These are phyloP conservation scores for Drosophila nr. perissopoda DNA, from an alignment of 2,888 invertebrate genomes.

Conservation along the genomic window DNA sequence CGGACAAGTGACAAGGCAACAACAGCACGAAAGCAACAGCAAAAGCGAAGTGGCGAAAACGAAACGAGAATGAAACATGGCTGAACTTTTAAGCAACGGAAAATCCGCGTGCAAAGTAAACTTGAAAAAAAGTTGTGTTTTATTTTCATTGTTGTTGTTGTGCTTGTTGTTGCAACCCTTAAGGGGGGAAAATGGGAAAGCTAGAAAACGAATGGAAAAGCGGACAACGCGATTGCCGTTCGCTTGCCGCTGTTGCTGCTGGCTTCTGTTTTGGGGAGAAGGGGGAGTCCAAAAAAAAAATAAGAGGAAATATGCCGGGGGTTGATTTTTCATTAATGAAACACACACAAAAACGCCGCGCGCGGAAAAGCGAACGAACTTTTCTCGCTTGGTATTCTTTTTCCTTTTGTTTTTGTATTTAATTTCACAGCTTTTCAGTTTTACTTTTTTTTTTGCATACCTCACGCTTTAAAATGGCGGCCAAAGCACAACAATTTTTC, in stretches of 20 bases:
- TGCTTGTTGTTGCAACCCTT: constrained; percentile 59
- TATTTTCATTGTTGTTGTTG: constrained; percentile 26
- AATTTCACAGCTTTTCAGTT: constrained; percentile 13
- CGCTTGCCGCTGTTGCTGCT: constrained; percentile 49
- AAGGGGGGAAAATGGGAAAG: constrained; percentile 51
- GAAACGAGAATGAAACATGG: constrained; percentile 48
- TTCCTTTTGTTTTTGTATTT: constrained; percentile 17
- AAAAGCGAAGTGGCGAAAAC: constrained; percentile 29
- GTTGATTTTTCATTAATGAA: constrained; percentile 78
- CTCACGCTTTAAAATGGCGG: constrained; percentile 68
- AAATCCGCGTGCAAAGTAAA: constrained; percentile 68
- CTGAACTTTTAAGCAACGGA: constrained; percentile 31
- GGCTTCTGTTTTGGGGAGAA: constrained; percentile 71
- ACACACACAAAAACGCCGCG: constrained; percentile 33
- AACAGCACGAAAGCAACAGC: constrained; percentile 23
- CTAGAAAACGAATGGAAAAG: constrained; percentile 34
- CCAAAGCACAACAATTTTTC: constrained; percentile 39
- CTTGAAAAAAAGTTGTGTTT: constrained; percentile 61
- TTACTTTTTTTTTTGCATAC: constrained; percentile 35
- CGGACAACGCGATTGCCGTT: constrained; percentile 18
- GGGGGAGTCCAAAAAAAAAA: constrained; percentile 15
- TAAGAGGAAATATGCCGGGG: constrained; percentile 50
- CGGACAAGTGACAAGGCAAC: constrained; percentile 25
- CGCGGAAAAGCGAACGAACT: constrained; percentile 55
- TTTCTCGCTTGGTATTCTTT: constrained; percentile 53